phyloP scores from a whole-genome alignment of 2,888 invertebrate genomes.

The Emesis furor region DNA sequence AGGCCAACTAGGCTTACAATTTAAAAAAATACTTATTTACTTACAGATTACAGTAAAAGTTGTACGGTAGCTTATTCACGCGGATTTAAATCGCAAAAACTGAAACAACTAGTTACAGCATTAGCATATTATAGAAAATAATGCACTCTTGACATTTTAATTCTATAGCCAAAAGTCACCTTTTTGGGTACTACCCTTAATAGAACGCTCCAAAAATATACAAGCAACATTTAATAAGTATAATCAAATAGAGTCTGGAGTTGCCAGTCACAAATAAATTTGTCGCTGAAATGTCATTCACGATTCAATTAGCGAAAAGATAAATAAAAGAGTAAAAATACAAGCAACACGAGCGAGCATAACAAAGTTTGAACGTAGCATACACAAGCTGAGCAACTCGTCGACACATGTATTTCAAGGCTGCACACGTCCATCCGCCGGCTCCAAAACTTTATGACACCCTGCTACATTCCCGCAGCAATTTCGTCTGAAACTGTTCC shows the following conservation, averaged over 20 bases:
- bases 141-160: too few species aligned
- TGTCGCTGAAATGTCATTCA: neutral
- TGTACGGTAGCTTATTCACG: too few species aligned
- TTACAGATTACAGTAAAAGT: too few species aligned
- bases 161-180: too few species aligned
- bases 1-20: too few species aligned
- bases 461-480: slow-evolving; percentile 86
- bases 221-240: neutral
- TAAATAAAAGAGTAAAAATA: slow-evolving; percentile 9
- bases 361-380: slow-evolving; percentile 58
- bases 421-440: slow-evolving; percentile 81
- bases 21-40: too few species aligned
- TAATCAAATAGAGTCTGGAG: neutral
- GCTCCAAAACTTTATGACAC: slow-evolving; percentile 87
- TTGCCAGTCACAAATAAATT: neutral
- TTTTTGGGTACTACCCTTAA: too few species aligned
- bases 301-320: slow-evolving; percentile 6
- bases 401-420: slow-evolving; percentile 84
- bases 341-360: slow-evolving; percentile 36
- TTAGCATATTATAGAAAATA: too few species aligned
- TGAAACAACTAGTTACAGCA: too few species aligned
- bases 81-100: too few species aligned
- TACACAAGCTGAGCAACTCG: slow-evolving; percentile 81
- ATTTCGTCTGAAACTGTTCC: slow-evolving; percentile 87
- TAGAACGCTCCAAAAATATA: too few species aligned